Conservation (phyloP, 2,888 invertebrate genomes). For the Cartodere bifasciata region DNA sequence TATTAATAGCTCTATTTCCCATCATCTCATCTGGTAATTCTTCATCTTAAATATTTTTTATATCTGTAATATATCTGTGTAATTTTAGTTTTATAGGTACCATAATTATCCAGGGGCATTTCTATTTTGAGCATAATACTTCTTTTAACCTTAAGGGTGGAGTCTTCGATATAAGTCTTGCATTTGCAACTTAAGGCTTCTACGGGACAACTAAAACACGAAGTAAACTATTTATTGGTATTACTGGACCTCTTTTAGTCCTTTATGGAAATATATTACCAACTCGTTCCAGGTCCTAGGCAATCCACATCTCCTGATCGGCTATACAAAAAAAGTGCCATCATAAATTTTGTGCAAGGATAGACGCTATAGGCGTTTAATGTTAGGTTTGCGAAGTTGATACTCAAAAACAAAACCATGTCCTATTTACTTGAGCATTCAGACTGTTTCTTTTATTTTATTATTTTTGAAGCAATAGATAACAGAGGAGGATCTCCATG, state of each 20-base stretch:
- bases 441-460: no score
- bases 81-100: background rate
- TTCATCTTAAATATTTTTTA: no score
- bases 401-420: no score
- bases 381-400: background rate
- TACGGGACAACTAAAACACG: conserved; percentile 14
- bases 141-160: conserved; percentile 14
- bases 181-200: conserved; percentile 14
- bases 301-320: conserved; percentile 29
- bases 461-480: no score
- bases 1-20: no score
- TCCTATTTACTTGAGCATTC: no score
- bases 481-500: no score
- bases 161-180: conserved; percentile 14
- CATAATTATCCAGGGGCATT: conserved; percentile 1
- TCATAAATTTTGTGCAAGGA: conserved; percentile 10
- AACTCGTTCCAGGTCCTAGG: conserved; percentile 33
- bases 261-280: conserved; percentile 22
- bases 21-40: no score
- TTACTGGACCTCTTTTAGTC: background rate
- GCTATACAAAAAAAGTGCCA: conserved; percentile 21
- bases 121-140: background rate
- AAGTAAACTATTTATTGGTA: conserved; percentile 4
- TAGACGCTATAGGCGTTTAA: conserved; percentile 1
- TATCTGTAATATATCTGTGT: no score